Conservation (phyloP, 2,888 invertebrate genomes). For the Heliconius hortense region DNA sequence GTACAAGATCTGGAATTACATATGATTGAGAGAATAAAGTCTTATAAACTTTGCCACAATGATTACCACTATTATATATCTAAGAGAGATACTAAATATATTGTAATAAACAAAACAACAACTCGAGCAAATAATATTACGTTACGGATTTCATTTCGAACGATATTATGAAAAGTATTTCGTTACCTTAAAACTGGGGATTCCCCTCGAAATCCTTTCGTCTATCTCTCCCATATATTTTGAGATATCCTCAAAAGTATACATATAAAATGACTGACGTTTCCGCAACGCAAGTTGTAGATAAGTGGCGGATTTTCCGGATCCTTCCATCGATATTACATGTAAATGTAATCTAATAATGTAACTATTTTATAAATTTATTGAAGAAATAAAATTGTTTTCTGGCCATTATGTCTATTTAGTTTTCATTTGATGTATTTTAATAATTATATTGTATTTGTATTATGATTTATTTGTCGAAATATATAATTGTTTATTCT, state of each 20-base stretch:
- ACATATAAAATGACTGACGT: constrained; percentile 37
- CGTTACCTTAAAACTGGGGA: constrained; percentile 25
- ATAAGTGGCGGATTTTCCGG: constrained; percentile 33
- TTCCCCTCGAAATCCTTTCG: constrained; percentile 21
- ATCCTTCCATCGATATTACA: constrained; percentile 16
- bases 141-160: constrained; percentile 6
- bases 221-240: constrained; percentile 37
- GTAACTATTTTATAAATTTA: constrained; percentile 18
- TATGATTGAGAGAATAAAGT: neutral
- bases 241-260: constrained; percentile 32
- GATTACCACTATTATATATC: neutral
- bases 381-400: neutral
- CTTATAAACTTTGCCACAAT: neutral
- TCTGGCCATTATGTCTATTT: neutral
- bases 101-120: neutral
- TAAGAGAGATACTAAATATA: neutral
- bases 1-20: neutral
- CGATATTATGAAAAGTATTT: constrained; percentile 32
- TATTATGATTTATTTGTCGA: too few relatives aligned
- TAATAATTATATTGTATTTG: too few relatives aligned
- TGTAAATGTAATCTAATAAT: constrained; percentile 6
- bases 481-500: too few relatives aligned
- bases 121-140: neutral
- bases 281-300: constrained; percentile 34
- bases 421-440: too few relatives aligned